Percentiles rank a stretch among this genome's conserved stretches.
These are phyloP conservation scores for Elegia similella DNA, from an alignment of 2,888 invertebrate species.

Conservation along the genomic window DNA sequence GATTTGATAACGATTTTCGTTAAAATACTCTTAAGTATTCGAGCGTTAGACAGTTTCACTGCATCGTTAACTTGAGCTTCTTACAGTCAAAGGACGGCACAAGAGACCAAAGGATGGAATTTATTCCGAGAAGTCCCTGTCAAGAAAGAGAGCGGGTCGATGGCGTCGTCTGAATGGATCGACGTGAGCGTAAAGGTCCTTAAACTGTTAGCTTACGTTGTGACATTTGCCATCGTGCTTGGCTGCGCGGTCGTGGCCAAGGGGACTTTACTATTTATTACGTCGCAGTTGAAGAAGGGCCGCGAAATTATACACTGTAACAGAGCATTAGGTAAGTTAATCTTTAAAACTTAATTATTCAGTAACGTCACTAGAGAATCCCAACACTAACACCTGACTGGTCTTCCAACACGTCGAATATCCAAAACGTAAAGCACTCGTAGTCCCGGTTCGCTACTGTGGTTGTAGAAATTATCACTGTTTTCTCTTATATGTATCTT, in stretches of 20 bases:
- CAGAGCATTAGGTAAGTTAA: conserved; percentile 54
- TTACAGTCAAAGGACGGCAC: conserved; percentile 73
- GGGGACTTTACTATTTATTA: conserved; percentile 86
- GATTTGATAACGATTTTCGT: too few relatives aligned
- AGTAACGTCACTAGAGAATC: too few relatives aligned
- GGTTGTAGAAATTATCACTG: too few relatives aligned
- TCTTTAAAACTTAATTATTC: too few relatives aligned
- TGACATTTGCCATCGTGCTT: conserved; percentile 85
- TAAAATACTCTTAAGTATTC: too few relatives aligned
- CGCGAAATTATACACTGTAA: conserved; percentile 83
- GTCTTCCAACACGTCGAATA: too few relatives aligned
- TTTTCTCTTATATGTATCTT: too few relatives aligned
- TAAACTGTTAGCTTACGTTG: conserved; percentile 85
- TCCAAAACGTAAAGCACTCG: too few relatives aligned
- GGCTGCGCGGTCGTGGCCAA: conserved; percentile 87
- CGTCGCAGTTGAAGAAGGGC: conserved; percentile 84
- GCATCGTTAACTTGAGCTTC: conserved; percentile 8
- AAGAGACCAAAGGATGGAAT: conserved; percentile 88
- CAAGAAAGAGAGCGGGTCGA: conserved; percentile 85
- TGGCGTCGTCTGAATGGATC: conserved; percentile 83
- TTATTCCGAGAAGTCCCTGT: conserved; percentile 88
- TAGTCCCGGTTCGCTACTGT: too few relatives aligned
- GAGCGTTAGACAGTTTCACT: too few relatives aligned
- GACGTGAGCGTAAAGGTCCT: conserved; percentile 83
- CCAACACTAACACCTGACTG: too few relatives aligned